Evolutionary conservation across 2,113 vertebrate genomes (phyloP).

Genomic region (Oceanodroma tethys): DNA sequence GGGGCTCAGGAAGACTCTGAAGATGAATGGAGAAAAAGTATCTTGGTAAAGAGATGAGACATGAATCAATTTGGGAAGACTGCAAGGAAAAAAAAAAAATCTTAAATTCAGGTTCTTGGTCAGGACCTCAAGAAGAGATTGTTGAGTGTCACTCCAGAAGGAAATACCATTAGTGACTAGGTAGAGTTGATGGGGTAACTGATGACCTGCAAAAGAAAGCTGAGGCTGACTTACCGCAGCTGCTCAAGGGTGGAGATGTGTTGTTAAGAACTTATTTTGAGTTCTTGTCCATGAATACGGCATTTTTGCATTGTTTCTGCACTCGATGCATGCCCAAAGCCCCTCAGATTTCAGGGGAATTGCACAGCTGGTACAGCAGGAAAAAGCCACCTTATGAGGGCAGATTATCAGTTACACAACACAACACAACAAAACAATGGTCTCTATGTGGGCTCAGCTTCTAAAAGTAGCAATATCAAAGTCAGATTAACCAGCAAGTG

Average conservation of each 20-base stretch:
- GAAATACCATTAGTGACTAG: not conserved
- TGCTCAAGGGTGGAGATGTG: not conserved
- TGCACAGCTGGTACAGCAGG: not conserved
- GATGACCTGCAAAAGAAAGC: not conserved
- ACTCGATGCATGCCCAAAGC: not conserved
- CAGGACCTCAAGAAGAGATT: not conserved
- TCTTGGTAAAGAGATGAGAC: not conserved
- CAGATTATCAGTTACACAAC: not conserved
- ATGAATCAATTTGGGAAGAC: not conserved
- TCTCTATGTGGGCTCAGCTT: not conserved
- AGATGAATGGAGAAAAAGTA: not conserved
- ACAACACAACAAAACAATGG: not conserved
- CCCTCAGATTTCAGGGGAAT: not conserved
- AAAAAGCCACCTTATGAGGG: not conserved
- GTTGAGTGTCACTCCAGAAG: not conserved
- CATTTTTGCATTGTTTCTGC: not conserved
- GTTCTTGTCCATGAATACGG: not conserved
- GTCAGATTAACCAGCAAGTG: slow-evolving; percentile 6
- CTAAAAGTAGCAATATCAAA: slow-evolving; percentile 34
- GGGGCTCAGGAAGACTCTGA: not conserved
- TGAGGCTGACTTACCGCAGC: not conserved
- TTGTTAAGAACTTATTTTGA: not conserved
- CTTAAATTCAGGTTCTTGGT: not conserved
- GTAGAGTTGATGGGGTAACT: not conserved
- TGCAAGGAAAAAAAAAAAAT: not conserved